Base-by-base conservation (phyloP, 2,113 vertebrate genomes). In the Hippocampus abdominalis region DNA sequence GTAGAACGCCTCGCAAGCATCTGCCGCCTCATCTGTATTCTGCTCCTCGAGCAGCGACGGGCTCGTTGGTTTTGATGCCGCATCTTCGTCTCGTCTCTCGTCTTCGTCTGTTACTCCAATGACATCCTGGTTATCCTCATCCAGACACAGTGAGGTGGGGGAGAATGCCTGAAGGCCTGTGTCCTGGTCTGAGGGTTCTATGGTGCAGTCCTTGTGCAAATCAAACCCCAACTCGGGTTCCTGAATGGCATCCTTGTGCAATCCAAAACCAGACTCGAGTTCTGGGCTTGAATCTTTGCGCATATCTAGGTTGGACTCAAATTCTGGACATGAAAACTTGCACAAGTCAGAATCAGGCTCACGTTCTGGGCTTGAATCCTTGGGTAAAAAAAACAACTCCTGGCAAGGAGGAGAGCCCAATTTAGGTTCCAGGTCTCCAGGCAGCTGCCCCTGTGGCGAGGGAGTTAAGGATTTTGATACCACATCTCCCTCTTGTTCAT, bases 1-100 rank as follows among this genome's bases (percentile, higher is more conserved):
- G 25, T 64, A 64, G 42, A 64, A 64, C 15, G 42, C 63, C 63
- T 64, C 63, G 9, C 42, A 46, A 23, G 63, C 63, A 6, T 44
- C 40, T 18, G 63, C 40, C 11, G n/a, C 27, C 63, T 46, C 42
- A 4, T 64, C 63, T 25, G 40, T 42, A 42, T 64, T 46, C 12
- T 64, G 63, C 6, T 64, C 63, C 63, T 44, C 40, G 3, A 7
- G 7, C 16, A 8, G 40, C 6, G n/a, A 64, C 2, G 7, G 63
- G 23, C 63, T 46, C 13, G 61, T 8, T 11, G 13, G 16, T 16
- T 64, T 64, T 3, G 42, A 64, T n/a, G 39, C 8, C 32, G 1
- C 32, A 36, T 36, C 32, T 6, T 36, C 32, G 32, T 36, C 32
- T 36, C 5, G 32, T 36, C 32, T 36, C 11, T 27, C 8, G 6